A percentile compares a stretch with the other conserved stretches of the same genome.
Conservation (phyloP, 2,113 vertebrate species). For the Acinonyx jubatus region DNA sequence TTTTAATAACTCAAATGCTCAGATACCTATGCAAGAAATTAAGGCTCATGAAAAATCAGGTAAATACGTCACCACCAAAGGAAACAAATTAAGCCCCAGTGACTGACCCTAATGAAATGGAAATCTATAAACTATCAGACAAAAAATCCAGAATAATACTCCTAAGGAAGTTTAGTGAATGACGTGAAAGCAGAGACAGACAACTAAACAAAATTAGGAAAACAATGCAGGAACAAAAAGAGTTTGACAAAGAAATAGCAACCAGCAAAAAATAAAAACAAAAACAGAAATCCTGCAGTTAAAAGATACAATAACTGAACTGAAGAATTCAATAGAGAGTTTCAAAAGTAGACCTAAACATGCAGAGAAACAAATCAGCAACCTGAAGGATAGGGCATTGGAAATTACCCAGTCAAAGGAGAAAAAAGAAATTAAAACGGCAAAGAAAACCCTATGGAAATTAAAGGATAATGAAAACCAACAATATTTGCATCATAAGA, state of each 20-base stretch:
- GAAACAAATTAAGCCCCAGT: background rate
- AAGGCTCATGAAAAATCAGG: background rate
- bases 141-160: background rate
- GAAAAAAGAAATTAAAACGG: background rate
- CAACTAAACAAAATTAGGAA: background rate
- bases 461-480: background rate
- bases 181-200: background rate
- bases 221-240: background rate
- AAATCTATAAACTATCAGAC: background rate
- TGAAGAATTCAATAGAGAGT: background rate
- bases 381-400: background rate
- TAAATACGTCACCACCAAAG: background rate
- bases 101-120: background rate
- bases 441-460: background rate
- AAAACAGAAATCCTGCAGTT: background rate
- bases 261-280: background rate
- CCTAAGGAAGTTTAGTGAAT: background rate
- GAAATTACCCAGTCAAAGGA: background rate
- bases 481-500: background rate
- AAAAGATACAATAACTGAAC: background rate
- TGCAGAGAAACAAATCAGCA: background rate
- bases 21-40: background rate
- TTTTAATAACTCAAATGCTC: background rate
- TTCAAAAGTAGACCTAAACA: background rate
- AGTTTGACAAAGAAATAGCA: background rate